Percentiles rank a stretch among this genome's conserved stretches.
Conservation (phyloP, 2,888 invertebrate genomes). For the Chrysolina americana region DNA sequence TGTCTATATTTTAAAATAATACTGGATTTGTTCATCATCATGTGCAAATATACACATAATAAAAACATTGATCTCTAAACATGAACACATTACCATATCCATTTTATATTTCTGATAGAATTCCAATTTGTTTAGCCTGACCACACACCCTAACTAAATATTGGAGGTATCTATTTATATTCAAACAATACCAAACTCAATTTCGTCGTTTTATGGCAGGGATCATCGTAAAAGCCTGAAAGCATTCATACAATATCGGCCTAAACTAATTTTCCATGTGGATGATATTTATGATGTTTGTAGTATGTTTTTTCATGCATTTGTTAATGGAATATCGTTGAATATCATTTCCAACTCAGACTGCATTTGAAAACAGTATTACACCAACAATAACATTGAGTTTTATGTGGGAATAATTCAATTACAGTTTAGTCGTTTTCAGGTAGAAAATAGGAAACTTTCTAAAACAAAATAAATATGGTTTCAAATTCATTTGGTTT, state of each 20-base stretch:
- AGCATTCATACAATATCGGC: not conserved
- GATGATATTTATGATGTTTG: not conserved
- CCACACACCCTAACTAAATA: not conserved
- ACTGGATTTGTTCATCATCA: not conserved
- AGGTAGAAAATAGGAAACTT: too few species aligned
- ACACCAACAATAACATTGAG: too few species aligned
- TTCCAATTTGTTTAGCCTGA: not conserved
- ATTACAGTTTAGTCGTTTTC: too few species aligned
- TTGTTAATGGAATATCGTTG: too few species aligned
- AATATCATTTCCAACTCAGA: too few species aligned
- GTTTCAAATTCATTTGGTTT: too few species aligned
- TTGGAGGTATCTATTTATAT: not conserved
- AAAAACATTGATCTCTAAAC: not conserved
- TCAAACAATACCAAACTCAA: not conserved
- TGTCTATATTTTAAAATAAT: too few species aligned
- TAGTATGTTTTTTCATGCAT: not conserved
- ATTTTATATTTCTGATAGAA: not conserved
- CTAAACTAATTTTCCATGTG: not conserved
- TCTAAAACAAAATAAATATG: too few species aligned
- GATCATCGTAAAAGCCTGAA: not conserved
- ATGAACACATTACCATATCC: not conserved
- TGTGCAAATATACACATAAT: not conserved
- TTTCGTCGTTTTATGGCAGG: not conserved
- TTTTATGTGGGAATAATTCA: too few species aligned
- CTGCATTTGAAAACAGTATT: too few species aligned